Evolutionary conservation across 2,113 vertebrate species (phyloP).

Genomic region (Rattus norvegicus): DNA sequence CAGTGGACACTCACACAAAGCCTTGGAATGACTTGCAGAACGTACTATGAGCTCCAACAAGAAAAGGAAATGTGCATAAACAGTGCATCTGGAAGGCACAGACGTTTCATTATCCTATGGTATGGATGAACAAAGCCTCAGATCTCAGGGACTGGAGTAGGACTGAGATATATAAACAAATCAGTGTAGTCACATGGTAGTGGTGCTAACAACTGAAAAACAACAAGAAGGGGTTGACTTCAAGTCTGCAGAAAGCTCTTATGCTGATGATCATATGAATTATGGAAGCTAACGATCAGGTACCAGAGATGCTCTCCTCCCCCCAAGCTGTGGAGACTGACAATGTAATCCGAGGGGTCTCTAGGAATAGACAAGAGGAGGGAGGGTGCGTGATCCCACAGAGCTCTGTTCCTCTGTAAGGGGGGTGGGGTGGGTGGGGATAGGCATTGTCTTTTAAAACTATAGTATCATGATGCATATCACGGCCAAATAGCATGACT

Average conservation of each 20-base stretch:
- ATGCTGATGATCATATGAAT: rapidly evolving
- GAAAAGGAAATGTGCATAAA: neutral
- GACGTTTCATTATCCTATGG: neutral
- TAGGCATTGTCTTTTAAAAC: neutral
- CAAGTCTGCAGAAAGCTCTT: neutral
- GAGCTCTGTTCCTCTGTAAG: neutral
- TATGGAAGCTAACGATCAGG: neutral
- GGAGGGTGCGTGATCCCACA: neutral
- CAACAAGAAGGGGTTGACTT: neutral
- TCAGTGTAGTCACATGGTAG: neutral
- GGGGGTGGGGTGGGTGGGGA: too few relatives aligned
- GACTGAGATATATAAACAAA: neutral
- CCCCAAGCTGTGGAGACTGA: neutral
- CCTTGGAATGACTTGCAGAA: neutral
- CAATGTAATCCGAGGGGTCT: too few relatives aligned
- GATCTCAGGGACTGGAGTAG: neutral
- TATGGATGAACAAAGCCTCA: neutral
- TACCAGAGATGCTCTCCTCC: neutral
- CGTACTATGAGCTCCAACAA: neutral
- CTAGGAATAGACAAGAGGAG: neutral
- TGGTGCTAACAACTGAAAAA: neutral
- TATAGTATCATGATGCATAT: neutral
- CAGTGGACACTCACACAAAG: neutral
- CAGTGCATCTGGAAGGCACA: neutral
- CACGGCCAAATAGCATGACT: neutral